phyloP scores from a whole-genome alignment of 2,113 vertebrate genomes.

The Haplochromis vanheusdeni region DNA sequence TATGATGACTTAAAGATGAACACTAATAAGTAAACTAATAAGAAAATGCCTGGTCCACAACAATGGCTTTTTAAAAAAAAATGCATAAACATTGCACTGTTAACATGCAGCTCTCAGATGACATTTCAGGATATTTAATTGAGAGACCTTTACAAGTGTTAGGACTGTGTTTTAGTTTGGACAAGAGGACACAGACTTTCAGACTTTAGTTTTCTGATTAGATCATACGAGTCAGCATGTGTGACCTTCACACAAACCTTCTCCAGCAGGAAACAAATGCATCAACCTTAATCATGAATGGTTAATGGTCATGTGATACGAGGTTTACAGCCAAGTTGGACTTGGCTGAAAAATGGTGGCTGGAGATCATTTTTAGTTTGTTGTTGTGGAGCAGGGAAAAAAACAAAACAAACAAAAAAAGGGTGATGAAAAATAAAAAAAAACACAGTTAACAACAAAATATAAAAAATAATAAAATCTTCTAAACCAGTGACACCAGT shows the following conservation, averaged over 20 bases:
- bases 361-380: not conserved
- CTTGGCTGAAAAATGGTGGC: not conserved
- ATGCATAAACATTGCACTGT: not conserved
- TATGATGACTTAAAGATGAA: not conserved
- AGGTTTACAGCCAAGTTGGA: not conserved
- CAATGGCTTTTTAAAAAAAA: rapidly evolving
- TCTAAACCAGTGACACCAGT: not conserved
- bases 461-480: not conserved
- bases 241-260: not conserved
- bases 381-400: not conserved
- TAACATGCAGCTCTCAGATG: not conserved
- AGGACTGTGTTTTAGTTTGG: not conserved
- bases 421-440: not conserved
- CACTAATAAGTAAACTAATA: not conserved
- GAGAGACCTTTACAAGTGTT: not conserved
- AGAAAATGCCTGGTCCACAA: not conserved
- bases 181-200: not conserved
- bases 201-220: not conserved
- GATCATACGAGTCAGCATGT: not conserved
- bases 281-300: not conserved
- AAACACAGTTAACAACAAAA: not conserved
- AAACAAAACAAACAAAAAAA: not conserved
- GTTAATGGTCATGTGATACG: not conserved
- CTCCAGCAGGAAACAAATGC: not conserved
- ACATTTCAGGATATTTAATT: not conserved